These are phyloP conservation scores for Caenorhabditis tropicalis DNA, from an alignment of 1,140 invertebrate species.

Conservation along the genomic window DNA sequence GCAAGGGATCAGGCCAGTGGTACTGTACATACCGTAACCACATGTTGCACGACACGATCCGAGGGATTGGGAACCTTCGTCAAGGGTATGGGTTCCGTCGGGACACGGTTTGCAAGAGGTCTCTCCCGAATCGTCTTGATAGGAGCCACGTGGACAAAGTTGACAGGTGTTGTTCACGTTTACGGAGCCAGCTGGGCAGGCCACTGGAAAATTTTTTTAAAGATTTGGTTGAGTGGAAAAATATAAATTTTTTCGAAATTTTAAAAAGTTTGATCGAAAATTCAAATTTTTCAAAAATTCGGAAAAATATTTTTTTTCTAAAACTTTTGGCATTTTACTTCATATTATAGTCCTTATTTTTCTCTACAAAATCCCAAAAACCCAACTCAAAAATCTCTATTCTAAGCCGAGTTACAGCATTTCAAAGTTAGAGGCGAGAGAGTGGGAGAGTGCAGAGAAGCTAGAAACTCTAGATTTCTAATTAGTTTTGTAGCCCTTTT, in stretches of 20 bases:
- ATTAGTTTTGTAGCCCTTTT: neutral
- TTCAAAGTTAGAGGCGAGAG: too few species aligned
- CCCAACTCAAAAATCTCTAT: too few species aligned
- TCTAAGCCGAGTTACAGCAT: too few species aligned
- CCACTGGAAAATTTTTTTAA: constrained; percentile 64
- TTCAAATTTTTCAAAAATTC: too few species aligned
- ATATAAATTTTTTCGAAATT: neutral
- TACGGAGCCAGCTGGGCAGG: constrained; percentile 68
- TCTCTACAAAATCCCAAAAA: too few species aligned
- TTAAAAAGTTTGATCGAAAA: too few species aligned
- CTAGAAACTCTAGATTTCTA: too few species aligned
- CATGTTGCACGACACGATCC: constrained; percentile 81
- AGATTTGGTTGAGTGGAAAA: neutral
- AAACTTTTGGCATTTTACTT: too few species aligned
- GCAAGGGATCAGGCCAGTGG: constrained; percentile 90
- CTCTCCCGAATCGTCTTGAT: constrained; percentile 76
- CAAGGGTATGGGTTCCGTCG: constrained; percentile 86
- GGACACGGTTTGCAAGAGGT: constrained; percentile 84
- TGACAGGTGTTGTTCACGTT: constrained; percentile 72
- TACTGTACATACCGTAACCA: constrained; percentile 92
- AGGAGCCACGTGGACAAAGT: constrained; percentile 75
- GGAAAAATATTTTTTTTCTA: too few species aligned
- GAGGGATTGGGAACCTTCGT: constrained; percentile 79
- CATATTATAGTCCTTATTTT: too few species aligned
- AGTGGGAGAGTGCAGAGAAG: too few species aligned